A percentile compares a stretch with the other conserved stretches of the same genome.
phyloP scores from a whole-genome alignment of 2,113 vertebrate species.

The Emydocephalus ijimae region DNA sequence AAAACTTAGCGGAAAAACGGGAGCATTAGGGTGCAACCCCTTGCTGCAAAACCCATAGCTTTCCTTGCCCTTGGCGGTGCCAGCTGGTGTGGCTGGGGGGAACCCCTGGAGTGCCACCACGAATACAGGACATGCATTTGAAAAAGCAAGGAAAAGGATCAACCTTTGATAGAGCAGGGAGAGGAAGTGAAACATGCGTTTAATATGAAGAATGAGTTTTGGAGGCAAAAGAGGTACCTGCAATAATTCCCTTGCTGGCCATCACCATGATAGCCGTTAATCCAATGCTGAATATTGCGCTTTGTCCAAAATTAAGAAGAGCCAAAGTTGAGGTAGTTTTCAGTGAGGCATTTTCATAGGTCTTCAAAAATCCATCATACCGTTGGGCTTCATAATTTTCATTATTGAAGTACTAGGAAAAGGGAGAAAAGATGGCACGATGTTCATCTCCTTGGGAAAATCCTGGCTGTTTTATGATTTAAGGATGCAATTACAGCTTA shows the following conservation, averaged over 20 bases:
- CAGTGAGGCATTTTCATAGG: constrained; percentile 87
- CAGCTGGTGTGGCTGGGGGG: not conserved
- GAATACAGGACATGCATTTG: not conserved
- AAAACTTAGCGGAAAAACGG: not conserved
- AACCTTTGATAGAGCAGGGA: too few species aligned
- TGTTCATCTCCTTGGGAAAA: not conserved
- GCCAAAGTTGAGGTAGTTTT: constrained; percentile 94
- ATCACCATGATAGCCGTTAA: constrained; percentile 91
- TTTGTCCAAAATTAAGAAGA: constrained; percentile 96
- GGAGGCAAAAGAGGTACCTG: constrained; percentile 73
- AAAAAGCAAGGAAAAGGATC: not conserved
- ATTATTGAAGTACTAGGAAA: constrained; percentile 94
- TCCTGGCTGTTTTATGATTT: not conserved
- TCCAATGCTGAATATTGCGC: constrained; percentile 88
- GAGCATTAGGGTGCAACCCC: not conserved
- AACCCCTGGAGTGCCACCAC: not conserved
- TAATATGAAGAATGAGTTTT: not conserved
- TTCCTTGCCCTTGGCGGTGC: not conserved
- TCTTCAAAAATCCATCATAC: constrained; percentile 90
- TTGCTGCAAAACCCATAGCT: not conserved
- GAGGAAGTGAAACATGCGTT: not conserved
- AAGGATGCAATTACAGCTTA: not conserved
- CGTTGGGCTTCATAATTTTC: constrained; percentile 93
- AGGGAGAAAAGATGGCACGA: not conserved
- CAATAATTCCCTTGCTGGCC: constrained; percentile 90